Conservation (phyloP, 2,888 invertebrate genomes). For the Blastobasis lacticolella region DNA sequence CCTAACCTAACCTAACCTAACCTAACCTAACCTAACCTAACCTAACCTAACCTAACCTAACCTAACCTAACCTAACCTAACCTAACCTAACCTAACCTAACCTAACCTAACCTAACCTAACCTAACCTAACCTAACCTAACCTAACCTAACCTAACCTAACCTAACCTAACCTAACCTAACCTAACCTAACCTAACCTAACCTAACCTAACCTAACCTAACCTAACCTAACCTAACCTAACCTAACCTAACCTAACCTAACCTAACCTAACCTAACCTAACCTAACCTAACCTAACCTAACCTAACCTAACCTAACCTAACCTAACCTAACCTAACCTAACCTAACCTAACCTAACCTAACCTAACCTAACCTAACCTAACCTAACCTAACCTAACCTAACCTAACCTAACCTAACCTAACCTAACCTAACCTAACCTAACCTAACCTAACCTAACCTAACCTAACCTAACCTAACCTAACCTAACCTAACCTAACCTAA, state of each 20-base stretch:
- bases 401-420: constrained; percentile 11
- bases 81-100: constrained; percentile 11
- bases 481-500: constrained; percentile 11
- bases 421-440: constrained; percentile 7
- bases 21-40: constrained; percentile 15
- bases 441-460: constrained; percentile 11
- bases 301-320: constrained; percentile 5
- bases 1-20: constrained; percentile 9
- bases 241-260: constrained; percentile 12
- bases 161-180: constrained; percentile 12
- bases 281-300: constrained; percentile 11
- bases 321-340: constrained; percentile 11
- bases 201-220: constrained; percentile 12
- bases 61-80: constrained; percentile 14
- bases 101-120: constrained; percentile 11
- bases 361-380: constrained; percentile 11
- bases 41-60: constrained; percentile 13
- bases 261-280: constrained; percentile 11
- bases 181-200: constrained; percentile 12
- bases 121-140: constrained; percentile 12
- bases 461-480: constrained; percentile 8
- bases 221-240: constrained; percentile 13
- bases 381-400: constrained; percentile 11
- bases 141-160: constrained; percentile 15
- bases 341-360: constrained; percentile 13